Evolutionary conservation across 2,113 vertebrate genomes (phyloP), one percentile per base, ranked within the genome.

Genomic region (Brachyhypopomus gauderio): DNA sequence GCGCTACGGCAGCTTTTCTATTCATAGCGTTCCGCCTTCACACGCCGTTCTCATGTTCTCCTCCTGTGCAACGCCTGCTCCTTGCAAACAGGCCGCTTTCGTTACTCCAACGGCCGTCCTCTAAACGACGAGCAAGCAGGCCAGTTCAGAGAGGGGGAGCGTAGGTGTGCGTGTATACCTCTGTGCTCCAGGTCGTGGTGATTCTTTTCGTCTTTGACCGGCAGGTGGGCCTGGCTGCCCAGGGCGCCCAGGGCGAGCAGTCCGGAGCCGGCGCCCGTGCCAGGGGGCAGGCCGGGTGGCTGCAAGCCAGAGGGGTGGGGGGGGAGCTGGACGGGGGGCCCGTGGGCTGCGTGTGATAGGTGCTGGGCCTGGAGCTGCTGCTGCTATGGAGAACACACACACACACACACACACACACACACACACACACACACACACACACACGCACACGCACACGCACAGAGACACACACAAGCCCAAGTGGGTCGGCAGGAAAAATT

Each of bases 351-450:
- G 16, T 99, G 97, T 25, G 97, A 97, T 75, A 99, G 96, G 89
- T 98, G 97, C 90, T 98, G 97, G 0, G 96, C 97, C 94, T 98
- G 97, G 83, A 98, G 96, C 90, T 98, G 97, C 93, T 98, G 97
- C 93, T 99, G 97, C 97, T 98, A 94, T 84, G 92, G 87, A 86
- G 88, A 87, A 87, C 11, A 55, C 75, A 83, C 38, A 73, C 78
- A 86, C 75, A 75, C 86, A 89, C 86, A 93, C 17, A 87, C 73
- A 90, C 88, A 89, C 75, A 88, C 70, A 85, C 90, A 71, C 75
- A 52, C 20, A 38, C 62, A 78, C 3, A 58, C 59, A 36, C 76
- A 89, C 72, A 85, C 87, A 92, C 66, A 86, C 66, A 89, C 86
- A 90, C 30, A 30, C 30, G 86, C 62, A 89, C 86, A 90, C 62